Conservation (phyloP, 92 coral and sea anemone genomes). For the Siderastrea radians region DNA sequence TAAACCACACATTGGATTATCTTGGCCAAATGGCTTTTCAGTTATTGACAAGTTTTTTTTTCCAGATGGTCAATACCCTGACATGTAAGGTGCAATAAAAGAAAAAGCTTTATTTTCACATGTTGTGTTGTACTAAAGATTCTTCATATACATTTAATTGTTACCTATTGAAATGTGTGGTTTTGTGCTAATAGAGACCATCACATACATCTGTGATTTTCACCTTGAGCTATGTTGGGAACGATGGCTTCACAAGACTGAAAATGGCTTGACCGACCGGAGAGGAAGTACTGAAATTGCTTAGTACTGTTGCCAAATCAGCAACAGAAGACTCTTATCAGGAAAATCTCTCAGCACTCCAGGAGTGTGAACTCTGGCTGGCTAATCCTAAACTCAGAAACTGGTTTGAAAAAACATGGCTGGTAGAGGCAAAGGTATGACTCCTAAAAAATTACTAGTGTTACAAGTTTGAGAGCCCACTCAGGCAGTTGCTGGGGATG, state of each 20-base stretch:
- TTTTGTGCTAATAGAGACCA: constrained; percentile 26
- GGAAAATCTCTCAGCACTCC: constrained; percentile 48
- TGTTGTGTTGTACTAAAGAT: no score
- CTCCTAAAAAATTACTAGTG: neutral
- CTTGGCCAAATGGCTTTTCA: no score
- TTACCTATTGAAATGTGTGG: no score
- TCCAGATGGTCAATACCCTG: no score
- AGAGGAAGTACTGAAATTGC: constrained; percentile 64
- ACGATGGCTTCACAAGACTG: constrained; percentile 37
- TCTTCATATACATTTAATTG: no score
- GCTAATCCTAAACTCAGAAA: constrained; percentile 61
- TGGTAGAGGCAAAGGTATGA: constrained; percentile 66
- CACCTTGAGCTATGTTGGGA: constrained; percentile 4
- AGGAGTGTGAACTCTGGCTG: constrained; percentile 53
- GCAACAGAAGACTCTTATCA: constrained; percentile 52
- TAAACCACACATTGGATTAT: no score
- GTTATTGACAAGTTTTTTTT: no score
- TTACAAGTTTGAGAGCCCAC: no score
- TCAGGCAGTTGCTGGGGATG: no score
- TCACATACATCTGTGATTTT: constrained; percentile 48
- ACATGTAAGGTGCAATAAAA: no score
- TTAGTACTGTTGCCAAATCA: constrained; percentile 63
- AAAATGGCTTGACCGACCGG: constrained; percentile 40
- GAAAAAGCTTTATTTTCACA: no score
- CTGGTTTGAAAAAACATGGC: constrained; percentile 64